Percentiles rank a stretch among this genome's conserved stretches.
Conservation (phyloP, 2,113 vertebrate genomes). For the Dunckerocampus dactyliophorus region DNA sequence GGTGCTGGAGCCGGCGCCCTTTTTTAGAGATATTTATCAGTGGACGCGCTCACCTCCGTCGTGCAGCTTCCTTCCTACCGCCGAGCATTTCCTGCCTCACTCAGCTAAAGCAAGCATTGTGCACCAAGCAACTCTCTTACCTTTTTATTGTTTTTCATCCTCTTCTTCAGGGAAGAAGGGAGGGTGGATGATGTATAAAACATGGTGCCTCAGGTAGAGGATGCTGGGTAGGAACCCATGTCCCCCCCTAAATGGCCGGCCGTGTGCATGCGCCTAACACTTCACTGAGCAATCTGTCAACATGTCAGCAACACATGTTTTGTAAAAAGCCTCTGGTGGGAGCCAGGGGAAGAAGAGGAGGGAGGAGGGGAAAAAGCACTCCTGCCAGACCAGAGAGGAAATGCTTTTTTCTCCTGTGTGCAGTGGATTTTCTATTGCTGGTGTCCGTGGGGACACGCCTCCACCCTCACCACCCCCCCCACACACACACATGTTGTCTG, state of each 20-base stretch:
- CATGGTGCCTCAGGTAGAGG: constrained; percentile 98
- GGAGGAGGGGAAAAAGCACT: constrained; percentile 66
- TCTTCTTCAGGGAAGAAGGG: constrained; percentile 49
- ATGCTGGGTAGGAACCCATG: constrained; percentile 98
- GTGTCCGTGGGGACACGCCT: constrained; percentile 88
- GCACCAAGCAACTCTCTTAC: constrained; percentile 65
- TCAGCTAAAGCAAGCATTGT: constrained; percentile 63
- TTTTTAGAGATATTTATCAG: neutral
- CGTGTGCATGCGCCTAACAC: constrained; percentile 99
- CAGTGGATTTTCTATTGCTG: constrained; percentile 99
- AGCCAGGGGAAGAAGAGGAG: constrained; percentile 67
- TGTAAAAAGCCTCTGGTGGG: constrained; percentile 99
- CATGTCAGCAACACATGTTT: constrained; percentile 99
- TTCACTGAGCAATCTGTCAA: constrained; percentile 99
- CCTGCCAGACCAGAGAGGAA: constrained; percentile 79
- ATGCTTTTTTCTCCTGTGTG: constrained; percentile 85
- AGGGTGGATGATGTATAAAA: constrained; percentile 94
- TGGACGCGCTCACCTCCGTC: constrained; percentile 38
- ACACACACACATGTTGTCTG: constrained; percentile 82
- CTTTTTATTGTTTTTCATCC: constrained; percentile 64
- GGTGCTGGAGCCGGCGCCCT: constrained; percentile 90
- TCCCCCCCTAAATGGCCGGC: constrained; percentile 98
- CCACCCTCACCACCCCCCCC: constrained; percentile 66
- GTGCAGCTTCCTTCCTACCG: constrained; percentile 58
- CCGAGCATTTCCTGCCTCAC: constrained; percentile 6